Conservation (phyloP, 23 tunicate genomes). For the Styela plicata region DNA sequence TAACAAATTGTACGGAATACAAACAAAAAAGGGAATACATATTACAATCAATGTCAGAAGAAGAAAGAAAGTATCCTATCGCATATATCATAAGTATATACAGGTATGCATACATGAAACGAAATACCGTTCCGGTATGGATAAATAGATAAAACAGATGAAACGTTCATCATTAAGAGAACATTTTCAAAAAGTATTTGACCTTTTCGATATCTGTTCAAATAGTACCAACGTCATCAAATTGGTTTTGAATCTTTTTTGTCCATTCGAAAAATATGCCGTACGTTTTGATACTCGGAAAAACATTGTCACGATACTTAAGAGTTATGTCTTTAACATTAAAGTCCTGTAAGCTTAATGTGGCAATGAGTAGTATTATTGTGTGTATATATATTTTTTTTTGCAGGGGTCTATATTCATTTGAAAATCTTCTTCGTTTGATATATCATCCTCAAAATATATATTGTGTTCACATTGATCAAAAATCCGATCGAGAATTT, state of each 20-base stretch:
- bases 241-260: too few relatives aligned
- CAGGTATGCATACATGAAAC: slow-evolving; percentile 39
- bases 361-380: neutral
- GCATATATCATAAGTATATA: slow-evolving; percentile 92
- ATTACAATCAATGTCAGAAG: slow-evolving; percentile 35
- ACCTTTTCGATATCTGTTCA: too few relatives aligned
- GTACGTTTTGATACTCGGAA: too few relatives aligned
- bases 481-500: slow-evolving; percentile 60
- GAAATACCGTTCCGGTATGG: too few relatives aligned
- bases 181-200: too few relatives aligned
- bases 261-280: too few relatives aligned
- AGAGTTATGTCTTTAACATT: too few relatives aligned
- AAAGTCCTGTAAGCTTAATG: too few relatives aligned
- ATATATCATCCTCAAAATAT: slow-evolving; percentile 91
- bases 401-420: slow-evolving; percentile 39
- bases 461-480: slow-evolving; percentile 94
- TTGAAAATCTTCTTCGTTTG: slow-evolving; percentile 84
- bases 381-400: neutral
- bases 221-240: too few relatives aligned
- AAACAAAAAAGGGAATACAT: slow-evolving; percentile 40
- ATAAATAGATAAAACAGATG: too few relatives aligned
- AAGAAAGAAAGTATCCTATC: slow-evolving; percentile 82
- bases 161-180: too few relatives aligned
- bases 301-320: too few relatives aligned
- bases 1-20: slow-evolving; percentile 59